A percentile compares a stretch with the other conserved stretches of the same genome.
These are phyloP conservation scores for Danio albolineatus DNA, from an alignment of 2,797 vertebrate genomes.

Conservation along the genomic window DNA sequence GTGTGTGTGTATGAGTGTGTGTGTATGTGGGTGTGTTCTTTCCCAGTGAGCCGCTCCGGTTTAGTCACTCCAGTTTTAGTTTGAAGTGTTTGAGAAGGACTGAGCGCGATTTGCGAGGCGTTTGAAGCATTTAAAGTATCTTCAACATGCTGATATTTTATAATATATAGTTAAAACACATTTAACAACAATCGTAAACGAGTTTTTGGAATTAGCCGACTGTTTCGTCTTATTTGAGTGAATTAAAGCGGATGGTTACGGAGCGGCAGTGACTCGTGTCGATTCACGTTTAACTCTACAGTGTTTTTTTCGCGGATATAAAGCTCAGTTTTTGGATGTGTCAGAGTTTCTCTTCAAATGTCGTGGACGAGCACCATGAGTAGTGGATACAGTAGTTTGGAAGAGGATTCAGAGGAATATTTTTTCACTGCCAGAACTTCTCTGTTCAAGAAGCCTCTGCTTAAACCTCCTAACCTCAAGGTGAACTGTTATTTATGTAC, in stretches of 20 bases:
- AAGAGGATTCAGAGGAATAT: conserved; percentile 95
- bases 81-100: background rate
- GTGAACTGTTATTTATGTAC: conserved; percentile 39
- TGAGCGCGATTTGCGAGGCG: background rate
- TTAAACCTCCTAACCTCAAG: conserved; percentile 79
- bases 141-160: too few species aligned
- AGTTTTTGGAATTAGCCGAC: background rate
- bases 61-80: background rate
- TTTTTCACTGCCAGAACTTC: conserved; percentile 98
- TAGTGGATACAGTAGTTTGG: conserved; percentile 97
- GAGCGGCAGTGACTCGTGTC: background rate
- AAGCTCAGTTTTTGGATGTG: conserved; percentile 24
- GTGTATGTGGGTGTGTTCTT: conserved; percentile 32
- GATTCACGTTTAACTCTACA: background rate
- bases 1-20: background rate
- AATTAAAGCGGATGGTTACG: background rate
- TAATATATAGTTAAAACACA: background rate
- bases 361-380: conserved; percentile 96
- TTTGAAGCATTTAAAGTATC: background rate
- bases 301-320: background rate
- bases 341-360: conserved; percentile 73
- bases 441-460: conserved; percentile 88
- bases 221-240: background rate
- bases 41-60: background rate
- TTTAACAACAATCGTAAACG: background rate